Evolutionary conservation across 2,888 invertebrate species (phyloP).

Genomic region (Drosophila neotestacea): DNA sequence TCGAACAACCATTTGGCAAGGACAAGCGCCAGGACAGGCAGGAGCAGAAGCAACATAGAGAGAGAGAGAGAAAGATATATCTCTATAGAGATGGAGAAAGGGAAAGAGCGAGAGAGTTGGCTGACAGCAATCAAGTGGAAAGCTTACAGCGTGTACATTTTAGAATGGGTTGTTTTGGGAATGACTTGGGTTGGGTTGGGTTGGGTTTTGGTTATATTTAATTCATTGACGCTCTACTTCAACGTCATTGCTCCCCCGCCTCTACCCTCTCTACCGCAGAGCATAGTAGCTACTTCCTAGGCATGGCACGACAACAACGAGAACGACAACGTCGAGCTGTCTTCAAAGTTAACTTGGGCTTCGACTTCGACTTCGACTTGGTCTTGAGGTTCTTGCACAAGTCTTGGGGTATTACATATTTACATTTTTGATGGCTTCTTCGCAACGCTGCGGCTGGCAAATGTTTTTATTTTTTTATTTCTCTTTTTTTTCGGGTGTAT

Average conservation of each 20-base stretch:
- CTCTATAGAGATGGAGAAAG: background rate
- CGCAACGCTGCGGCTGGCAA: constrained; percentile 44
- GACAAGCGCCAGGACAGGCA: constrained; percentile 42
- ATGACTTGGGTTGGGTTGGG: constrained; percentile 4
- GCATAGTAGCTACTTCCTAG: constrained; percentile 46
- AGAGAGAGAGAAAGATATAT: background rate
- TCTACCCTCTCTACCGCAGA: background rate
- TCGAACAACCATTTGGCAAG: constrained; percentile 74
- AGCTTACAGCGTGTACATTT: constrained; percentile 74
- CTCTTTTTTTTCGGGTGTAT: constrained; percentile 16
- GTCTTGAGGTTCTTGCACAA: constrained; percentile 12
- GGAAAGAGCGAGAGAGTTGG: constrained; percentile 14
- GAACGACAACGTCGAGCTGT: constrained; percentile 40
- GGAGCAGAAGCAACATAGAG: background rate
- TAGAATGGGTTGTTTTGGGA: constrained; percentile 61
- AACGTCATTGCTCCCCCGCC: constrained; percentile 53
- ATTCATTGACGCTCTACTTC: constrained; percentile 78
- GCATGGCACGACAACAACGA: constrained; percentile 46
- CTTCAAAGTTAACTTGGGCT: constrained; percentile 43
- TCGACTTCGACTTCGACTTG: constrained; percentile 15
- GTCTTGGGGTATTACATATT: constrained; percentile 67
- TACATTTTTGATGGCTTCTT: constrained; percentile 74
- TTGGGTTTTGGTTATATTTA: constrained; percentile 62
- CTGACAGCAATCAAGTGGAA: constrained; percentile 74
- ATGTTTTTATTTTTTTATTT: constrained; percentile 21